Base-by-base conservation (phyloP, 2,888 invertebrate genomes). In the Micoletzkya japonica region DNA sequence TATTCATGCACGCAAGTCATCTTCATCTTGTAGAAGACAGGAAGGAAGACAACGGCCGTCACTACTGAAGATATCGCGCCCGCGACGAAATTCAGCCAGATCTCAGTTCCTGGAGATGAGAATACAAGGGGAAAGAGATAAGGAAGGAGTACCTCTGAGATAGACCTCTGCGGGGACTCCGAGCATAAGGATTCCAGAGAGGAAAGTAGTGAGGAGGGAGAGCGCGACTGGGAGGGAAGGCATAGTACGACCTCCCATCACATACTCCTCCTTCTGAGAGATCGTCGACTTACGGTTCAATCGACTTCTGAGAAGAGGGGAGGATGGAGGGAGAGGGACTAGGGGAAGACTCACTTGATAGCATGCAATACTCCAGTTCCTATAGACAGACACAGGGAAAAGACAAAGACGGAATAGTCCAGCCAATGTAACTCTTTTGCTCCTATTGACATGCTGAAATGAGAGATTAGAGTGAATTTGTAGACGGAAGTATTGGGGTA, bases 161-260 rank as follows among this genome's bases (percentile, higher is more conserved):
- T 78, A 82, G 72, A 82, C 77, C 66, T 82, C 82, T 7, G 82
- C 82, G 1, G 82, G 82, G 4, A 81, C 76, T 10, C 79, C 82
- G 4, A 82, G 74, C 80, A 82, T 79, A n/a, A 81, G 70, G 72
- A 82, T 79, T 36, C 82, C 81, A 4, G 82, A 82, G 14, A 82
- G 79, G 52, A 82, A 80, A 0, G 81, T 76, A 32, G 82, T 81
- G 39, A 82, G 73, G 2, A 82, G 74, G 10, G 79, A 79, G 17
- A 82, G 75, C 17, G 80, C 81, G 36, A 80, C 78, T 7, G 82
- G 82, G 10, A 81, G 61, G 0, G 76, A 70, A 4, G 82, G 79
- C 71, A 81, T 78, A 49, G 78, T 71, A 4, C 82, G 74, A n/a
- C 81, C 81, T 24, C 82, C 82, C 76, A 81, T 77, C 50, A 82